These are phyloP conservation scores for Leucania comma DNA, from an alignment of 2,888 invertebrate species.

Conservation along the genomic window DNA sequence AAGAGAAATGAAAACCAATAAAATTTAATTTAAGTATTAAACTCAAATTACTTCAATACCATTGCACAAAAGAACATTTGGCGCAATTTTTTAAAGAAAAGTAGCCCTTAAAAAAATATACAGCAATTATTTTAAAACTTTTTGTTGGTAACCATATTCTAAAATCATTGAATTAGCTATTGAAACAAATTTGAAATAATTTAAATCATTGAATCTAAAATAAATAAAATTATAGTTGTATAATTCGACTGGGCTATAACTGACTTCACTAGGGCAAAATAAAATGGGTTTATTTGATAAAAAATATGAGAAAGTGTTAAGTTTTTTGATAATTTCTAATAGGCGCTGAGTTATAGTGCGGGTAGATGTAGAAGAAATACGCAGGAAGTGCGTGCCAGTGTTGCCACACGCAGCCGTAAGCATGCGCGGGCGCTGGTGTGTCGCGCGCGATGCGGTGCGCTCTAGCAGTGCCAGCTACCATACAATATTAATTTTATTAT, in stretches of 20 bases:
- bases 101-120: conserved; percentile 39
- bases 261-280: conserved; percentile 67
- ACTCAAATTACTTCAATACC: not conserved
- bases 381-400: conserved; percentile 80
- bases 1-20: not conserved
- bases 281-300: conserved; percentile 73
- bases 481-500: conserved; percentile 30
- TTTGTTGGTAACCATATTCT: conserved; percentile 17
- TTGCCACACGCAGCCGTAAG: conserved; percentile 84
- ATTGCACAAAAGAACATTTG: not conserved
- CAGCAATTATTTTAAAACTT: conserved; percentile 6
- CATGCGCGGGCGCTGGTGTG: conserved; percentile 70
- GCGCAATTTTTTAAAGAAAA: conserved; percentile 23
- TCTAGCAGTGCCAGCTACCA: conserved; percentile 24
- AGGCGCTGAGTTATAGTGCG: conserved; percentile 87
- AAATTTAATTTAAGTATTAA: not conserved
- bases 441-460: conserved; percentile 31
- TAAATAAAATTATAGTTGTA: conserved; percentile 20
- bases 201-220: conserved; percentile 25
- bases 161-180: conserved; percentile 10
- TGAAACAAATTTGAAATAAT: conserved; percentile 34
- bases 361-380: conserved; percentile 79
- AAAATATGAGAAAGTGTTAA: conserved; percentile 79
- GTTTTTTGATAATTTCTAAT: conserved; percentile 83
- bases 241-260: conserved; percentile 31